phyloP scores from a whole-genome alignment of 2,797 vertebrate species.

The Spondyliosoma cantharus region DNA sequence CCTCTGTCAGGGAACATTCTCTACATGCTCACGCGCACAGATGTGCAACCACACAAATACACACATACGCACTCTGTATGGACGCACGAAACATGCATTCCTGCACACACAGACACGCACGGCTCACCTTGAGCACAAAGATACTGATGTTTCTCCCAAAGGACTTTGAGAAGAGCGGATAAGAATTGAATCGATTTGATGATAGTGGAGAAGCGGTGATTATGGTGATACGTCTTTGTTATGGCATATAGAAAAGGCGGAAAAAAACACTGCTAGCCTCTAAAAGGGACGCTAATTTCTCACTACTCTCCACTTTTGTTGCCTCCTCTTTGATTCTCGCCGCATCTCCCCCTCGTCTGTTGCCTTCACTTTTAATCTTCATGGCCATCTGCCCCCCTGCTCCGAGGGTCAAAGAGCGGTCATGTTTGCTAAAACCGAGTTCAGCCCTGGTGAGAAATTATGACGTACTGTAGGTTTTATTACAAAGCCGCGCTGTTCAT shows the following conservation, averaged over 20 bases:
- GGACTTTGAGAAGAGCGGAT: slow-evolving; percentile 53
- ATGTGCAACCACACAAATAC: neutral
- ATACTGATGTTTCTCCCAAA: slow-evolving; percentile 58
- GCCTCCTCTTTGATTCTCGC: slow-evolving; percentile 46
- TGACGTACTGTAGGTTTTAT: slow-evolving; percentile 35
- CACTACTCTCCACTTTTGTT: slow-evolving; percentile 41
- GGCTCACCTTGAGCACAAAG: slow-evolving; percentile 66
- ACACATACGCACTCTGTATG: slow-evolving; percentile 12
- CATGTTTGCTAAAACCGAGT: slow-evolving; percentile 65
- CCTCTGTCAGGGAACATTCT: slow-evolving; percentile 49
- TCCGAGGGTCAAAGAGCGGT: slow-evolving; percentile 69
- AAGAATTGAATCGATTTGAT: slow-evolving; percentile 67
- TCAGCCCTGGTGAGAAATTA: slow-evolving; percentile 53
- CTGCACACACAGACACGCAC: slow-evolving; percentile 15
- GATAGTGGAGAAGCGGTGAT: slow-evolving; percentile 54
- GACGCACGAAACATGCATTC: slow-evolving; percentile 27
- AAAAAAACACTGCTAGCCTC: slow-evolving; percentile 29
- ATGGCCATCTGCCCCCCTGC: slow-evolving; percentile 71
- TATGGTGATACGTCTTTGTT: slow-evolving; percentile 71
- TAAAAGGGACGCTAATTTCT: slow-evolving; percentile 52
- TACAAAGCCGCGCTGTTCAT: slow-evolving; percentile 23
- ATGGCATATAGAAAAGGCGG: slow-evolving; percentile 36
- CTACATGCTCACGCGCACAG: slow-evolving; percentile 10
- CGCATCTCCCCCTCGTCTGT: slow-evolving; percentile 13
- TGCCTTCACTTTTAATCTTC: slow-evolving; percentile 70